These are phyloP conservation scores for Gymnodraco acuticeps DNA, from an alignment of 2,797 vertebrate species.

Conservation along the genomic window DNA sequence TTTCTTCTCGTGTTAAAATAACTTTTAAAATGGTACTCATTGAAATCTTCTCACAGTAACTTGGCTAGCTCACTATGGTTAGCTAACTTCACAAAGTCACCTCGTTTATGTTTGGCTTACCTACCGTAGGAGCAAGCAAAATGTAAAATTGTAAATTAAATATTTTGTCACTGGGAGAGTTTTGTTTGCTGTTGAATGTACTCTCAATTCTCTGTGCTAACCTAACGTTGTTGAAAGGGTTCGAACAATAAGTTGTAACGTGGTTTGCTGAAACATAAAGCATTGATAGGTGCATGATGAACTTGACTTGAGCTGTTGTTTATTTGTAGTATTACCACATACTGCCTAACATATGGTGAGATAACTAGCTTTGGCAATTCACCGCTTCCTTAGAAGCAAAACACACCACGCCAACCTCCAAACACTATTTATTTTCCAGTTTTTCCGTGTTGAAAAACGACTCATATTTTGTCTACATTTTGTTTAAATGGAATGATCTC, in stretches of 20 bases:
- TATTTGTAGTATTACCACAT: background rate
- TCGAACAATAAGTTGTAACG: constrained; percentile 57
- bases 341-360: background rate
- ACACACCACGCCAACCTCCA: constrained; percentile 36
- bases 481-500: background rate
- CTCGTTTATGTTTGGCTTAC: constrained; percentile 55
- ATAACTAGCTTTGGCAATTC: background rate
- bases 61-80: constrained; percentile 68
- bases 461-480: background rate
- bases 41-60: constrained; percentile 36
- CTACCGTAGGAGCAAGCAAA: background rate
- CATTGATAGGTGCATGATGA: constrained; percentile 45
- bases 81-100: constrained; percentile 76
- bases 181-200: background rate
- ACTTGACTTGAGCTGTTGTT: constrained; percentile 47
- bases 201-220: background rate
- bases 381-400: constrained; percentile 13
- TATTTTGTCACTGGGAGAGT: background rate
- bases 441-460: constrained; percentile 8
- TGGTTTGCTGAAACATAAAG: constrained; percentile 43
- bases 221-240: constrained; percentile 4
- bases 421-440: constrained; percentile 32
- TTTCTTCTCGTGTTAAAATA: constrained; percentile 16
- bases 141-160: background rate
- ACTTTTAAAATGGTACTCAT: constrained; percentile 57